These are phyloP conservation scores for Corythoichthys intestinalis DNA, from an alignment of 2,113 vertebrate species.

Conservation along the genomic window DNA sequence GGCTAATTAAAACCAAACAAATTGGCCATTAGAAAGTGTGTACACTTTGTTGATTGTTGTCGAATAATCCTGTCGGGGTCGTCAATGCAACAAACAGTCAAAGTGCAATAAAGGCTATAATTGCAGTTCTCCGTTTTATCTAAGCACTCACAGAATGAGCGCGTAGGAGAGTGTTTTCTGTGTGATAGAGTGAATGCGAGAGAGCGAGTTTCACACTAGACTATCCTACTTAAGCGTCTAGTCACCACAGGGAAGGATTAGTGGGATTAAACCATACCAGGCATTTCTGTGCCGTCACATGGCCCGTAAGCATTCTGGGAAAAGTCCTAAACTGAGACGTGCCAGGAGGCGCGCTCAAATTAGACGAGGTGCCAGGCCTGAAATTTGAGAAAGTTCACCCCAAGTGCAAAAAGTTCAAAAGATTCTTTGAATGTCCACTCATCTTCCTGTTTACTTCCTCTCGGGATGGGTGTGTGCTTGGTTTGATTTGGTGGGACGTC, in stretches of 20 bases:
- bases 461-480: background rate
- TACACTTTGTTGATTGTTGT: background rate
- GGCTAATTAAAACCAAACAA: background rate
- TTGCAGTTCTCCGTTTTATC: background rate
- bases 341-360: conserved; percentile 33
- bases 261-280: conserved; percentile 53
- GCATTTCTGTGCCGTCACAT: conserved; percentile 65
- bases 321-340: conserved; percentile 27
- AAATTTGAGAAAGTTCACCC: background rate
- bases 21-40: background rate
- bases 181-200: background rate
- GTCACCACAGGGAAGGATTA: conserved; percentile 62
- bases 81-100: background rate
- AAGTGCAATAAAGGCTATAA: background rate
- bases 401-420: background rate
- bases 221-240: conserved; percentile 52
- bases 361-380: conserved; percentile 36
- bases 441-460: conserved; percentile 3
- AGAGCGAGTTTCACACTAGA: conserved; percentile 32
- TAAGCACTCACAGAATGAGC: background rate
- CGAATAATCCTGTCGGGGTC: background rate
- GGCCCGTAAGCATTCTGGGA: conserved; percentile 60
- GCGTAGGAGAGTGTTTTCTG: background rate
- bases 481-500: conserved; percentile 27
- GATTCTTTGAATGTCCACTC: background rate